Conservation (phyloP, 2,888 invertebrate species). For the Diogma glabrata region DNA sequence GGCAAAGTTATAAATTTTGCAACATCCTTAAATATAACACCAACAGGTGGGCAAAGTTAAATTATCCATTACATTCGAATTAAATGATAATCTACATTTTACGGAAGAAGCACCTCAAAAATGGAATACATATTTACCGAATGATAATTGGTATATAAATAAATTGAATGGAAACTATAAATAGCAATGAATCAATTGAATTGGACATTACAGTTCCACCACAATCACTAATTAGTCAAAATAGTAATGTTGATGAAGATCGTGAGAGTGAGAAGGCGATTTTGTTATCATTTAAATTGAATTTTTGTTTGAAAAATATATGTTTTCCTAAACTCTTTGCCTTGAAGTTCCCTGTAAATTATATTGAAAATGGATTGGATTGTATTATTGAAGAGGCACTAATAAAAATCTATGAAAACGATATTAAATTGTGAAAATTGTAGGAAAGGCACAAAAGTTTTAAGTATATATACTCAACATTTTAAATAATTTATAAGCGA, state of each 20-base stretch:
- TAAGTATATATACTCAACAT: no score
- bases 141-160: slow-evolving; percentile 18
- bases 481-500: no score
- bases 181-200: slow-evolving; percentile 14
- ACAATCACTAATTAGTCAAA: no score
- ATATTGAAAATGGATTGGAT: slow-evolving; percentile 16
- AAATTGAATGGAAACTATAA: slow-evolving; percentile 15
- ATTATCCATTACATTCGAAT: slow-evolving; percentile 33
- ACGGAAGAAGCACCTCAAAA: slow-evolving; percentile 44
- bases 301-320: slow-evolving; percentile 15
- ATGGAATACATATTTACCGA: slow-evolving; percentile 32
- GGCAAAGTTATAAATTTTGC: not conserved
- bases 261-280: not conserved
- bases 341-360: slow-evolving; percentile 15
- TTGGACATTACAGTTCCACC: slow-evolving; percentile 15
- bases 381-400: slow-evolving; percentile 17
- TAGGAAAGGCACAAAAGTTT: no score
- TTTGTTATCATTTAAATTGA: slow-evolving; percentile 16
- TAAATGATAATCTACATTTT: slow-evolving; percentile 38
- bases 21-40: no score
- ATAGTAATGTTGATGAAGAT: not conserved
- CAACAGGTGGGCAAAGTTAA: slow-evolving; percentile 36
- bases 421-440: not conserved
- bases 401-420: slow-evolving; percentile 1
- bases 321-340: slow-evolving; percentile 18